Percentiles rank a stretch among this genome's conserved stretches.
Evolutionary conservation across 2,113 vertebrate species (phyloP).

Genomic region (Dasyprocta punctata): DNA sequence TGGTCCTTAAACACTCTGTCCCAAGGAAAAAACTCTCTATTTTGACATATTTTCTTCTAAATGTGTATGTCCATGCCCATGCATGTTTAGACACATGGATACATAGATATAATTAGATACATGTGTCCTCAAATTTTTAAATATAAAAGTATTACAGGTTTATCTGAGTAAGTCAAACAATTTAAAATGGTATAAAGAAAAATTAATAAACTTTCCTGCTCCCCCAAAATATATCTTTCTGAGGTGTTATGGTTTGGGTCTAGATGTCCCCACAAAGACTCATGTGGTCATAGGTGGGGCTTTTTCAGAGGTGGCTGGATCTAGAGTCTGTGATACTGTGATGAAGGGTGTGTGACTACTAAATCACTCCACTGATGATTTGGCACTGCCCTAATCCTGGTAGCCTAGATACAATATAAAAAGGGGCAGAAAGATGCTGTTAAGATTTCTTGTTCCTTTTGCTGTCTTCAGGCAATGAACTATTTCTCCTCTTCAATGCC

Average conservation of each 20-base stretch:
- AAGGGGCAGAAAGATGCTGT: not conserved
- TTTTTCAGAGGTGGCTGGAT: not conserved
- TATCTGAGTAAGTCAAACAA: not conserved
- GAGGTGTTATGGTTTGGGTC: not conserved
- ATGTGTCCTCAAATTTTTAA: not conserved
- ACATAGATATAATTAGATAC: not conserved
- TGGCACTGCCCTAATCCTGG: not conserved
- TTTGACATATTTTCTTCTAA: constrained; percentile 16
- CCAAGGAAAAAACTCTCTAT: not conserved
- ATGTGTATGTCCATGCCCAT: not conserved
- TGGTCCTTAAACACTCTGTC: not conserved
- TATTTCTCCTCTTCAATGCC: not conserved
- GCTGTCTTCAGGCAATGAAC: not conserved
- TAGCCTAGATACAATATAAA: not conserved
- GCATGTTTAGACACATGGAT: not conserved
- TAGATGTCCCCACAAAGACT: not conserved
- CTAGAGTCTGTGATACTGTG: not conserved
- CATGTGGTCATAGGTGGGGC: not conserved
- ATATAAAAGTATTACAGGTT: not conserved
- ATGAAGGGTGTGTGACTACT: not conserved
- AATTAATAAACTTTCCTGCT: not conserved
- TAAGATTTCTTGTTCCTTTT: not conserved
- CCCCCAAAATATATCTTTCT: not conserved
- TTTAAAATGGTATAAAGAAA: not conserved
- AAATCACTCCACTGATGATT: not conserved